A percentile compares a stretch with the other conserved stretches of the same genome.
Evolutionary conservation across 2,797 vertebrate genomes (phyloP).

Genomic region (Cephalopachus bancanus): DNA sequence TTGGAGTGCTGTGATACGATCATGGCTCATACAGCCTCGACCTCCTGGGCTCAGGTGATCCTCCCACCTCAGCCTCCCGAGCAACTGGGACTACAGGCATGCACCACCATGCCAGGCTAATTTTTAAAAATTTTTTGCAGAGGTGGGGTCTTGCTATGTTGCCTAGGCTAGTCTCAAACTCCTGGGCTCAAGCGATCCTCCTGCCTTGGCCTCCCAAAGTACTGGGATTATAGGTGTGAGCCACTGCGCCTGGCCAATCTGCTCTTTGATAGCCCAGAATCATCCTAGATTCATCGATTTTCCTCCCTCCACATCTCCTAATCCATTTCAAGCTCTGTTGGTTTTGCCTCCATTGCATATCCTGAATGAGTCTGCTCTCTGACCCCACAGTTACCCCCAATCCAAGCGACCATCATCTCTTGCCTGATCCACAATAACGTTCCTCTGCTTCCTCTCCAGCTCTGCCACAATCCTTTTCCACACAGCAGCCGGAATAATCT

Average conservation of each 20-base stretch:
- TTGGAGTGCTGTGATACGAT: no score
- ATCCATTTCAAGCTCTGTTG: neutral
- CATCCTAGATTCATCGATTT: neutral
- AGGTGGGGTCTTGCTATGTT: no score
- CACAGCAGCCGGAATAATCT: neutral
- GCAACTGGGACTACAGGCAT: no score
- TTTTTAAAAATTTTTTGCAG: no score
- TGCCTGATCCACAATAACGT: neutral
- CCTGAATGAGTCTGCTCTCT: neutral
- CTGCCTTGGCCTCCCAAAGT: no score
- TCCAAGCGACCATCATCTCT: neutral
- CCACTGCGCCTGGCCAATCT: neutral
- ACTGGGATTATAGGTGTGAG: no score
- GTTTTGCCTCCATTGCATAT: neutral
- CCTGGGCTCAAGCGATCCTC: no score
- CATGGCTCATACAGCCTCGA: no score
- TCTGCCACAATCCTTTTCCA: neutral
- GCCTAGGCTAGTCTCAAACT: no score
- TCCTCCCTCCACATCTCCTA: neutral
- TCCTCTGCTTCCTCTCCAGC: neutral
- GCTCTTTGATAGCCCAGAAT: neutral
- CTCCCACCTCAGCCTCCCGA: no score
- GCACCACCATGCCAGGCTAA: no score
- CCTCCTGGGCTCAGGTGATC: no score
- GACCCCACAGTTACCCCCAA: fast-evolving